phyloP scores from a whole-genome alignment of 1,140 invertebrate genomes.

The Gonioctena quinquepunctata region DNA sequence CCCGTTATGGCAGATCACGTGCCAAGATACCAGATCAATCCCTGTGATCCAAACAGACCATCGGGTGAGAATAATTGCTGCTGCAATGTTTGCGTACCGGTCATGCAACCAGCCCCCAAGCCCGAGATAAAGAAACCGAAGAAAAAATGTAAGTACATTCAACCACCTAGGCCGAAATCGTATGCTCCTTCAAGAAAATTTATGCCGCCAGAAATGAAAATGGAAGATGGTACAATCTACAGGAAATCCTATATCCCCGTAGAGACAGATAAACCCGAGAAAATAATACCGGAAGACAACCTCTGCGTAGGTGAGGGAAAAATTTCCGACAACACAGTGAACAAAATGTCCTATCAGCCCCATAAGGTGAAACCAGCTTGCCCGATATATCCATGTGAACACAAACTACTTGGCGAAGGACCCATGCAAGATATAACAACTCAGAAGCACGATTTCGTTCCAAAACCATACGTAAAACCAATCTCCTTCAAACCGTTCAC shows the following conservation, averaged over 20 bases:
- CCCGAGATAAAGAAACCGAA: conserved; percentile 22
- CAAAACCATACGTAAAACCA: conserved; percentile 61
- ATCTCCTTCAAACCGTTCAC: conserved; percentile 54
- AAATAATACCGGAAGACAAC: conserved; percentile 55
- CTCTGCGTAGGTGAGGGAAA: conserved; percentile 53
- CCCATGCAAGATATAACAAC: conserved; percentile 74
- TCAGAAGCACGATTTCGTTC: conserved; percentile 72
- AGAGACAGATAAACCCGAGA: conserved; percentile 44
- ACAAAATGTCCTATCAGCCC: conserved; percentile 63
- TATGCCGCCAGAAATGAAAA: conserved; percentile 56
- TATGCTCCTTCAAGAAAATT: conserved; percentile 60
- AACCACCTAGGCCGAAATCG: conserved; percentile 62
- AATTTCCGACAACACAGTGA: conserved; percentile 59
- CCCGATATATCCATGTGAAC: conserved; percentile 52
- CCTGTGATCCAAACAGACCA: conserved; percentile 22
- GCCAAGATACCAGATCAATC: conserved; percentile 31
- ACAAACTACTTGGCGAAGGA: conserved; percentile 59
- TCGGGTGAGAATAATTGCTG: conserved; percentile 27
- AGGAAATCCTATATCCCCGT: conserved; percentile 61
- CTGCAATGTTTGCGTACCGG: conserved; percentile 42
- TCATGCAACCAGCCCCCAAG: conserved; percentile 18
- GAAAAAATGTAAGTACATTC: conserved; percentile 61
- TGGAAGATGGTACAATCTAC: conserved; percentile 64
- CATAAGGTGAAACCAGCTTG: conserved; percentile 55
- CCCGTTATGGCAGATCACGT: conserved; percentile 31